Conservation (phyloP, 1,140 invertebrate species). For the Drosophila persimilis region DNA sequence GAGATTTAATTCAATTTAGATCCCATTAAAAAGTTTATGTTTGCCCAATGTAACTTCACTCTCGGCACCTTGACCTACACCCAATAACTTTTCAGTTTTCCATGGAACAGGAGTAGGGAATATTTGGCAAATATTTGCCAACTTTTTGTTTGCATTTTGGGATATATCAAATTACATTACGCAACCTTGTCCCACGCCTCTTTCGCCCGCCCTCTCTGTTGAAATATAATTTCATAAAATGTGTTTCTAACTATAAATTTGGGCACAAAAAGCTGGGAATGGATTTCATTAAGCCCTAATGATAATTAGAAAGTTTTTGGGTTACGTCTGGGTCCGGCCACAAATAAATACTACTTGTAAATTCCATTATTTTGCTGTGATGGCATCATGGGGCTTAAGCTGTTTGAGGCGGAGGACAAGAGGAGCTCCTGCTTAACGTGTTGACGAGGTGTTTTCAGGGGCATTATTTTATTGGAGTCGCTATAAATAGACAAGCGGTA, state of each 20-base stretch:
- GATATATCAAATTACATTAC: conserved; percentile 49
- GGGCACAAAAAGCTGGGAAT: conserved; percentile 2
- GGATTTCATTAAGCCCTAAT: conserved; percentile 54
- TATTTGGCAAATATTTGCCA: conserved; percentile 68
- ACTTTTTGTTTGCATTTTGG: conserved; percentile 43
- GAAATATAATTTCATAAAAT: conserved; percentile 26
- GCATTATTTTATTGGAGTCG: conserved; percentile 16
- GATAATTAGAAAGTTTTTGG: conserved; percentile 66
- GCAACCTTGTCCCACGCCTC: conserved; percentile 3
- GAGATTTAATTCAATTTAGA: conserved; percentile 15
- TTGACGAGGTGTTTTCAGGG: not conserved
- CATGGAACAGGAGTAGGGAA: conserved; percentile 23
- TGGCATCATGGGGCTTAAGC: conserved; percentile 19
- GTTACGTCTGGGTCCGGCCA: conserved; percentile 8
- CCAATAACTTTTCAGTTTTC: conserved; percentile 16
- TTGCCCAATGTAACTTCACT: conserved; percentile 16
- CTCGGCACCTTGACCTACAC: conserved; percentile 18
- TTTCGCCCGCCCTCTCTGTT: not conserved
- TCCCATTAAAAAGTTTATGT: conserved; percentile 30
- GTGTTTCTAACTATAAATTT: conserved; percentile 49
- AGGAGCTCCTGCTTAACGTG: conserved; percentile 1
- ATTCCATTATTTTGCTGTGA: conserved; percentile 18
- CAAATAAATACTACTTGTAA: conserved; percentile 7
- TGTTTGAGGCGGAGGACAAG: conserved; percentile 14
- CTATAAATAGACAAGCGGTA: conserved; percentile 47